Percentiles rank a stretch among this genome's conserved stretches.
phyloP scores from a whole-genome alignment of 2,797 vertebrate species.

The Phoeniculus purpureus region DNA sequence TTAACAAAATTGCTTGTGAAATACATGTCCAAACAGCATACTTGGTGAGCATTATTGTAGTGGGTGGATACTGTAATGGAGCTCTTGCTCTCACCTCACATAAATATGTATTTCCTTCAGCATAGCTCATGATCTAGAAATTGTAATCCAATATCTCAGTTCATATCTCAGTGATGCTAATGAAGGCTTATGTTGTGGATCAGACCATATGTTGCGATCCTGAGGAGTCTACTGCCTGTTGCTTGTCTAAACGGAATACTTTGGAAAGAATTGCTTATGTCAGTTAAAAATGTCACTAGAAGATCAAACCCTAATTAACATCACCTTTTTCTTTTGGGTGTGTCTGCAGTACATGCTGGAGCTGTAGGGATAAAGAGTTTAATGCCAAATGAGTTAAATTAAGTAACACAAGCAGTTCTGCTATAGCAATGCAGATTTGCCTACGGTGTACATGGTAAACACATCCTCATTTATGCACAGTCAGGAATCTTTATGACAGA shows the following conservation, averaged over 20 bases:
- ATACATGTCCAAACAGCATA: neutral
- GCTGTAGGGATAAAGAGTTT: neutral
- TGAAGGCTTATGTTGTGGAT: neutral
- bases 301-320: neutral
- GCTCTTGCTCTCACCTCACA: neutral
- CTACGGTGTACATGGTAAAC: neutral
- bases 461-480: neutral
- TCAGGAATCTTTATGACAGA: slow-evolving; percentile 7
- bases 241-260: neutral
- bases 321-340: neutral
- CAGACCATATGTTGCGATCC: neutral
- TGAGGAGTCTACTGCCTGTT: neutral
- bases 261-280: neutral
- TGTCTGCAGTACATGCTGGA: neutral
- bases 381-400: neutral
- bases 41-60: neutral
- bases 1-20: neutral
- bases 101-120: neutral
- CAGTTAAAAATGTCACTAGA: neutral
- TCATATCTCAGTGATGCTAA: neutral
- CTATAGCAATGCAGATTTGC: neutral
- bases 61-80: neutral
- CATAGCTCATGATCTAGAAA: neutral
- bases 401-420: neutral
- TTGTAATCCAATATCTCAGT: neutral